Evolutionary conservation across 2,888 invertebrate genomes (phyloP), one percentile per base, ranked within the genome.

Genomic region (Euzetes globulus): DNA sequence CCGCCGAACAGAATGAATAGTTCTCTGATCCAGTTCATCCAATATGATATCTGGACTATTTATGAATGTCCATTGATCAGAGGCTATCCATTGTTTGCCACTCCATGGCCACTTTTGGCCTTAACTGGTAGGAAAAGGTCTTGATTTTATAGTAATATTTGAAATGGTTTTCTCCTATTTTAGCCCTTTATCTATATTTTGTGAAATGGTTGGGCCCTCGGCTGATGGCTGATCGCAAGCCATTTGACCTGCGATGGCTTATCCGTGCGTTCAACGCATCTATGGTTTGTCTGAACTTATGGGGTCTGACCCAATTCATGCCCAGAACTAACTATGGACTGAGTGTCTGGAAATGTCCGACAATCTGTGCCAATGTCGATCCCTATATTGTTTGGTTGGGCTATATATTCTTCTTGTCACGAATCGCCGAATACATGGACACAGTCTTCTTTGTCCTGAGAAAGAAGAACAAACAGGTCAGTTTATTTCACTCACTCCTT

Each of bases 271-370:
- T 72, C 33, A 75, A 75, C 27, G 37, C 71, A 6, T 50, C 50
- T 27, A 74, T 74, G 74, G 71, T 74, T 11, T 55, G 50, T 0
- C 22, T 71, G 9, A 74, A 74, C 33, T 63, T 74, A 1, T 74
- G 50, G 47, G 55, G 55, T n/a, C 71, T 55, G n/a, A 50, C 9
- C 22, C 29, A 71, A n/a, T 45, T 71, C 15, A 68, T 68, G 19
- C 41, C 41, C 41, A 4, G 37, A 41, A 68, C 68, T 22, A 68
- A 68, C 13, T 68, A n/a, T 22, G 68, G 68, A 1, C 41, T 68
- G 1, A 22, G 22, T 41, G 68, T 68, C 1, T 68, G 68, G 68
- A 68, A 68, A 1, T 68, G 68, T 41, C 68, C 68, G 9, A 37
- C 15, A 33, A 1, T 11, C 6, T 68, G 58, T 27, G 60, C 29